Conservation (phyloP, 2,888 invertebrate species). For the Mycalesis mineus region DNA sequence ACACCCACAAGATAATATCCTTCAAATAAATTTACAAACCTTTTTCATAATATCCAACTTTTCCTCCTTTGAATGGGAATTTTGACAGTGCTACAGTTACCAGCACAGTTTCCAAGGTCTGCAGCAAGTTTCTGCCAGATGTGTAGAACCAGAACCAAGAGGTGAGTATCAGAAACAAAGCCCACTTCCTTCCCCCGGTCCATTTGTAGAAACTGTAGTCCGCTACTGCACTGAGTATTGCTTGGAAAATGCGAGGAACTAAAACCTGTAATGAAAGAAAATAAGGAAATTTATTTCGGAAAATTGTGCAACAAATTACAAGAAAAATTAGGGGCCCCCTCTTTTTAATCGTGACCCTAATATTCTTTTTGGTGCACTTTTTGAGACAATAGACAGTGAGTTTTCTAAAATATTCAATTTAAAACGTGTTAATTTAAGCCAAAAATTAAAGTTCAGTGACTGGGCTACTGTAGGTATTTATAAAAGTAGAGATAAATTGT, state of each 20-base stretch:
- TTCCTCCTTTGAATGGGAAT: slow-evolving; percentile 82
- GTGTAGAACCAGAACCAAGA: slow-evolving; percentile 97
- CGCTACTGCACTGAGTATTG: slow-evolving; percentile 84
- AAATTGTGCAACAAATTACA: no score
- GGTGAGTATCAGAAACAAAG: slow-evolving; percentile 83
- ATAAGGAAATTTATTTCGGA: no score
- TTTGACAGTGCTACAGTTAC: slow-evolving; percentile 88
- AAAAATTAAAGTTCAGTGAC: no score
- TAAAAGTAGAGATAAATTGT: no score
- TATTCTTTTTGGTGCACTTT: no score
- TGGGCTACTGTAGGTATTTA: no score
- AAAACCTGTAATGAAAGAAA: slow-evolving; percentile 79
- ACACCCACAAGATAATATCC: no score
- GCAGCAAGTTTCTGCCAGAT: slow-evolving; percentile 90
- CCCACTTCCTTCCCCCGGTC: slow-evolving; percentile 86
- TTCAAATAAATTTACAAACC: slow-evolving; percentile 39
- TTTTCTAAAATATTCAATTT: no score
- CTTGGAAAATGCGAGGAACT: slow-evolving; percentile 89
- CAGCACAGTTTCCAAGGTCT: slow-evolving; percentile 90
- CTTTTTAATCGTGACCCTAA: no score
- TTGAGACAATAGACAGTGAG: no score
- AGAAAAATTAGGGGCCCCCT: no score
- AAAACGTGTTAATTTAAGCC: no score
- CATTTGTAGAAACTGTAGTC: slow-evolving; percentile 85
- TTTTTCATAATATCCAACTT: slow-evolving; percentile 52